A percentile compares a stretch with the other conserved stretches of the same genome.
These are phyloP conservation scores for Timema cristinae DNA, from an alignment of 2,888 invertebrate species.

Conservation along the genomic window DNA sequence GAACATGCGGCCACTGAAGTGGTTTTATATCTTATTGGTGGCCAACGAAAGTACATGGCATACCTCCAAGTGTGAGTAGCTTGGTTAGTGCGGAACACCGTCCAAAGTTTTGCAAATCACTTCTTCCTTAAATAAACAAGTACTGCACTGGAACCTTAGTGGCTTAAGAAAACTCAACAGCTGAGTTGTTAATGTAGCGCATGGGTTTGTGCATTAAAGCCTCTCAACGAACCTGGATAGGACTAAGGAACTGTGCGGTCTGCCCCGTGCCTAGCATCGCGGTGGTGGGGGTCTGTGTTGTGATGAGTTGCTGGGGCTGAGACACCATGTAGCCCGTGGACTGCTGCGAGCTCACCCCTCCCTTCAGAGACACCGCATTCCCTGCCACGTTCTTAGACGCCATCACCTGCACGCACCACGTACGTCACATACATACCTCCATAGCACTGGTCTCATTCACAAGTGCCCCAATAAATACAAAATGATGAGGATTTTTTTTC, in stretches of 20 bases:
- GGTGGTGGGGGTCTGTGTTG: constrained; percentile 44
- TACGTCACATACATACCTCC: too few relatives aligned
- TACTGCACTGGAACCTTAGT: too few relatives aligned
- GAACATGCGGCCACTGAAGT: too few relatives aligned
- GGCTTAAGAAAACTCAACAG: neutral
- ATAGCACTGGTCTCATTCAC: too few relatives aligned
- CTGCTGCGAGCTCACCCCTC: constrained; percentile 20
- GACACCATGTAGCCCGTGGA: constrained; percentile 32
- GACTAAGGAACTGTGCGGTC: constrained; percentile 66
- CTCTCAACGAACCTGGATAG: constrained; percentile 55
- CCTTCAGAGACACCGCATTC: constrained; percentile 22
- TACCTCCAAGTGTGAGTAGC: too few relatives aligned
- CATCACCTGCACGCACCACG: constrained; percentile 24
- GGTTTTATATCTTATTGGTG: too few relatives aligned
- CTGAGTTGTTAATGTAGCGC: neutral
- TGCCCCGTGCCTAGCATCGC: constrained; percentile 57
- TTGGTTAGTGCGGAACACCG: too few relatives aligned
- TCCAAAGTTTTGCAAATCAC: too few relatives aligned
- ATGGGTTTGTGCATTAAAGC: neutral
- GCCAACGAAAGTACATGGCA: too few relatives aligned
- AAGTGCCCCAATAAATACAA: too few relatives aligned
- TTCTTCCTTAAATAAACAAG: too few relatives aligned
- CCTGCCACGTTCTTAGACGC: constrained; percentile 28
- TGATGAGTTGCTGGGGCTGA: constrained; percentile 52
- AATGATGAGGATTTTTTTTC: too few relatives aligned